Evolutionary conservation across 1,140 invertebrate genomes (phyloP), one percentile per base, ranked within the genome.

Genomic region (Drosophila varians): DNA sequence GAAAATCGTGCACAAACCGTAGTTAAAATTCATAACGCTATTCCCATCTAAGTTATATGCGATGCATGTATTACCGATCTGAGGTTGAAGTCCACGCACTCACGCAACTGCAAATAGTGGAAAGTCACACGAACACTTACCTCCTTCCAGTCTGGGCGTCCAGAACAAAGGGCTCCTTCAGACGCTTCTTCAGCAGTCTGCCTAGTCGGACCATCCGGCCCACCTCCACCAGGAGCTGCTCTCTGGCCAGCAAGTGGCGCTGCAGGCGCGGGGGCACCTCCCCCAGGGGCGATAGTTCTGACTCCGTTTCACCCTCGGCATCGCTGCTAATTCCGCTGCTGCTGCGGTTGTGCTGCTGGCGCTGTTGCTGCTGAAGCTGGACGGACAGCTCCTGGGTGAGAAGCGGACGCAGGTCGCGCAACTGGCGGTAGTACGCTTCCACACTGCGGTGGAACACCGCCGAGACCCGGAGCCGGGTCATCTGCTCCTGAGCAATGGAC

Each of bases 391-490:
- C 90, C 79, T 91, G 42, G 90, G 92, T 87, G n/a, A 94, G 92
- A 1, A 92, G 91, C 26, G 93, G 91, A 11, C 93, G 92, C 25
- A 95, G 76, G 53, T 94, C 93, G 11, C 91, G 86, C 36, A 95
- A 65, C 72, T 94, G 93, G 19, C 90, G 92, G 57, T 93, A 94
- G 45, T 95, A 93, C 89, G 96, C 94, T 78, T 96, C 94, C 38
- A 96, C 94, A 49, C 94, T 95, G 61, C 95, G 92, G 90, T 96
- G 94, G 77, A 96, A 96, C 34, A 96, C 94, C 9, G 95, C 94
- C 0, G 95, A 95, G 5, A 96, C 95, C 62, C 95, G 93, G 4
- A 96, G 91, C 7, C 96, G 92, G 0, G 95, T 96, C 90, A 96
- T 93, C 80, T 96, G 94, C 91, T 96, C 95, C 89, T 95, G 95